A percentile compares a stretch with the other conserved stretches of the same genome.
phyloP scores from a whole-genome alignment of 2,888 invertebrate genomes.

The Lepas anatifera region DNA sequence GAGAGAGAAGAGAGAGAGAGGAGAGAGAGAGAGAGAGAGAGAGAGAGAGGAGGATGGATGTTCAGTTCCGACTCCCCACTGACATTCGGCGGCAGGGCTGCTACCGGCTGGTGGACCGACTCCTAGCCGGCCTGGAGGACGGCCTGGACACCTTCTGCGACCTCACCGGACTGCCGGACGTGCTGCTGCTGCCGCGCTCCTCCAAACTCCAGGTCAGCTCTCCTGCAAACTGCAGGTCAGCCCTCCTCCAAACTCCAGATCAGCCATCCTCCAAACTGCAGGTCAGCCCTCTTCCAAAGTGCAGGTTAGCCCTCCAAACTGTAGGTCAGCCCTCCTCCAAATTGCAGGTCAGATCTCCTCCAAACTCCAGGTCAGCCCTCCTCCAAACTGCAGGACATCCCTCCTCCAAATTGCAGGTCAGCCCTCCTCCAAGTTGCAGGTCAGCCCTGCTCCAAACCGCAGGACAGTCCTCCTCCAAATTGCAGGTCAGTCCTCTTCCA shows the following conservation, averaged over 20 bases:
- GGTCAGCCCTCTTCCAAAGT: slow-evolving; percentile 22
- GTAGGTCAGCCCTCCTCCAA: neutral
- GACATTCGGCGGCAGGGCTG: slow-evolving; percentile 46
- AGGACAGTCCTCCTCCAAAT: slow-evolving; percentile 18
- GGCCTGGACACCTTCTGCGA: slow-evolving; percentile 28
- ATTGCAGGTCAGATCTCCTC: no score
- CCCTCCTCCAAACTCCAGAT: no score
- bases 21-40: no score
- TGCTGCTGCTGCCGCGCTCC: slow-evolving; percentile 24
- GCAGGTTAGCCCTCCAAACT: slow-evolving; percentile 22
- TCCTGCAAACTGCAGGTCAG: neutral
- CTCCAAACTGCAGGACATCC: slow-evolving; percentile 25
- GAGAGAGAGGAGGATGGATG: no score
- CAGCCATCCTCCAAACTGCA: no score
- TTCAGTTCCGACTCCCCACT: no score
- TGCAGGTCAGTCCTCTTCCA: no score
- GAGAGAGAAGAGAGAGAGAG: no score
- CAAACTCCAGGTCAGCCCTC: slow-evolving; percentile 16
- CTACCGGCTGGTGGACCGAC: slow-evolving; percentile 62
- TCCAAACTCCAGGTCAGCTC: slow-evolving; percentile 25
- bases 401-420: neutral
- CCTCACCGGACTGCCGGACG: slow-evolving; percentile 26
- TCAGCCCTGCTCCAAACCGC: no score
- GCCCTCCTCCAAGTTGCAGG: neutral
- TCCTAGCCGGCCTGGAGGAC: slow-evolving; percentile 56